Base-by-base conservation (phyloP, 2,888 invertebrate genomes). In the Torymus tubicola region DNA sequence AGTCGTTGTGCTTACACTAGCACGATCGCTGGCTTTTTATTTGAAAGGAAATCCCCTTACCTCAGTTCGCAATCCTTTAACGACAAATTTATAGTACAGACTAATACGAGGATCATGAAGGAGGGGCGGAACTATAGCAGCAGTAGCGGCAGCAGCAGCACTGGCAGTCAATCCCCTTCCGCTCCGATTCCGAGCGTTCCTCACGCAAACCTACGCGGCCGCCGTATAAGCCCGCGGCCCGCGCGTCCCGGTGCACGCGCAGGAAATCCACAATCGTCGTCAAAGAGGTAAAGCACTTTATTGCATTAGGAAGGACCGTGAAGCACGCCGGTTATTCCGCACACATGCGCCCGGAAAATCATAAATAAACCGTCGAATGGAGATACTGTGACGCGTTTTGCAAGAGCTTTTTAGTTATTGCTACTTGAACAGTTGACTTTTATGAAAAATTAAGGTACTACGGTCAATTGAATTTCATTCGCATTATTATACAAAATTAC, bases 181-280 rank as follows among this genome's bases (percentile, higher is more conserved):
- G 55, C 64, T 70, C 63, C 55, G 64, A 64, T 70, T 77, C 55
- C 53, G 16, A 70, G 21, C 69, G 63, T 76, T 77, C 57, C 64
- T 64, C 69, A 57, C 63, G 65, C 63, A 50, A 70, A 69, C 42
- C 63, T 57, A 42, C 53, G 63, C 42, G 57, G 31, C 55, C 21
- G 63, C 12, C 4, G 42, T 18, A 58, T 75, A 75, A 68, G 61
- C 75, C 68, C 67, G 52, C 18, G 1, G 53, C 31, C 63, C 21
- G 50, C 65, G n/a, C 58, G 18, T 42, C 42, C 42, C 42, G 42
- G 42, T 42, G 8, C 42, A 42, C 42, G 58, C 50, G 11, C 67
- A 64, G 73, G 73, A 75, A 75, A 75, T 75, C 75, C 67, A 75
- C 75, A 61, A 75, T 75, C 68, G 75, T 60, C 53, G 31, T 72